phyloP scores from a whole-genome alignment of 1,140 invertebrate genomes.

The Panagrolaimus sp. region DNA sequence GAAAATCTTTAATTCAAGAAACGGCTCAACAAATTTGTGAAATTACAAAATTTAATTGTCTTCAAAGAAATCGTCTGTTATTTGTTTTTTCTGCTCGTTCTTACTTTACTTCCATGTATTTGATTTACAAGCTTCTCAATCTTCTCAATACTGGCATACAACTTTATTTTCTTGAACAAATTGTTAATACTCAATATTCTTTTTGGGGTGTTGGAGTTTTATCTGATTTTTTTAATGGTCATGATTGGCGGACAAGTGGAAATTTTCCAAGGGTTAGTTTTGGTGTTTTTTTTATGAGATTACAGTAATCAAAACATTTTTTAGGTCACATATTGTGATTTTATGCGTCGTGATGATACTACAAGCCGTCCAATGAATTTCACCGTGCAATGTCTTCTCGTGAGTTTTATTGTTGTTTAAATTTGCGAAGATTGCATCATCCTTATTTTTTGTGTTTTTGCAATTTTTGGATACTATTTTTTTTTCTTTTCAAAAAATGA shows the following conservation, averaged over 20 bases:
- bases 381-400: constrained; percentile 1
- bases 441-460: too few relatives aligned
- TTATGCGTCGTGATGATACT: constrained; percentile 12
- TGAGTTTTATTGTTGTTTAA: background rate
- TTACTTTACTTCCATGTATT: constrained; percentile 42
- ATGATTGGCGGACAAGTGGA: constrained; percentile 58
- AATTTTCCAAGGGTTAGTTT: constrained; percentile 60
- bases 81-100: background rate
- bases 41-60: background rate
- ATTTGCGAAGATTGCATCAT: too few relatives aligned
- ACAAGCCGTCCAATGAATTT: background rate
- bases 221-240: constrained; percentile 56
- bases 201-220: constrained; percentile 61
- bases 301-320: too few relatives aligned
- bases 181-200: constrained; percentile 60
- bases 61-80: background rate
- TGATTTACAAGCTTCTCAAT: constrained; percentile 43
- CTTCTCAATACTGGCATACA: constrained; percentile 74
- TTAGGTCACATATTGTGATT: constrained; percentile 26
- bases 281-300: too few relatives aligned
- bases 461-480: too few relatives aligned
- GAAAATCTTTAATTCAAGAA: background rate
- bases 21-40: background rate
- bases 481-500: too few relatives aligned
- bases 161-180: constrained; percentile 60